phyloP scores from a whole-genome alignment of 1,140 invertebrate species.

The Hyles euphorbiae region DNA sequence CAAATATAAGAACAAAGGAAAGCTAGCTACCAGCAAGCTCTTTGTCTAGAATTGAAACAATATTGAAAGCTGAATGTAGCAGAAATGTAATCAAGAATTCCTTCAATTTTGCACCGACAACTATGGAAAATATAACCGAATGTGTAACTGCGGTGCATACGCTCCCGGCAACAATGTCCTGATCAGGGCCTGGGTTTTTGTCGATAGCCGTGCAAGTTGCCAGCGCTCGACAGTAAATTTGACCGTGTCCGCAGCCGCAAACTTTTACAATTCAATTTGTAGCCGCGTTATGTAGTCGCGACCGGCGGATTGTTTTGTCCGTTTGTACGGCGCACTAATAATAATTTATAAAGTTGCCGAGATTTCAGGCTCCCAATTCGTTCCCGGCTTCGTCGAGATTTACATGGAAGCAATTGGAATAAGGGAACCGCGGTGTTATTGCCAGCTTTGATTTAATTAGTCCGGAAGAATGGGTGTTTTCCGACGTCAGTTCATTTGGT shows the following conservation, averaged over 20 bases:
- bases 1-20: too few relatives aligned
- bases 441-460: constrained; percentile 51
- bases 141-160: background rate
- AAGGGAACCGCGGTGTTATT: constrained; percentile 38
- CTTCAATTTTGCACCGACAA: too few relatives aligned
- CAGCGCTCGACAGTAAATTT: constrained; percentile 18
- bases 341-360: constrained; percentile 52
- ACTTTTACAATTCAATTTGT: constrained; percentile 50
- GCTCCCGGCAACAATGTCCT: background rate
- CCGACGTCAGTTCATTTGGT: constrained; percentile 9
- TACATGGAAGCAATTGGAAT: constrained; percentile 61
- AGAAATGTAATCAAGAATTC: too few relatives aligned
- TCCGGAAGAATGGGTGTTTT: constrained; percentile 39
- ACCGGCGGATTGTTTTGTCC: constrained; percentile 47
- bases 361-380: constrained; percentile 14
- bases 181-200: background rate
- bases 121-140: too few relatives aligned
- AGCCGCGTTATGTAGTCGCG: constrained; percentile 34
- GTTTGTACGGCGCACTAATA: constrained; percentile 31
- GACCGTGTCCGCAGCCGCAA: constrained; percentile 26
- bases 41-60: too few relatives aligned
- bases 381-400: constrained; percentile 50
- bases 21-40: too few relatives aligned
- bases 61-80: too few relatives aligned
- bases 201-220: background rate